phyloP scores from a whole-genome alignment of 2,113 vertebrate species.

The Herpetotheres cachinnans region DNA sequence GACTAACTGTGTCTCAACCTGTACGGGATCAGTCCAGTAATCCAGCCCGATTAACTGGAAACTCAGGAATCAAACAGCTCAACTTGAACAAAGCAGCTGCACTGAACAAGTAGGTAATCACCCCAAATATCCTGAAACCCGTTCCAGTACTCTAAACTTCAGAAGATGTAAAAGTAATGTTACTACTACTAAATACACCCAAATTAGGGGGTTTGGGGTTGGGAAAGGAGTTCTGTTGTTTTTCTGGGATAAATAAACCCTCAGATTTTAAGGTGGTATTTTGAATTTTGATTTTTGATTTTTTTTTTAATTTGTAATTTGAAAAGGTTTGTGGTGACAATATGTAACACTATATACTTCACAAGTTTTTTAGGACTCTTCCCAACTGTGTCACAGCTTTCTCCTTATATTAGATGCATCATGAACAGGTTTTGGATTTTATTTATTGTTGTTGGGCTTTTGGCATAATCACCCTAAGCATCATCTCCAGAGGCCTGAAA shows the following conservation, averaged over 20 bases:
- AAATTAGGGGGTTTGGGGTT: background rate
- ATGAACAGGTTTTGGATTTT: background rate
- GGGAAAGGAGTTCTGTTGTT: background rate
- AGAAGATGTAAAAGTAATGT: background rate
- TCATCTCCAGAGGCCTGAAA: background rate
- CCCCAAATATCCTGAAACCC: background rate
- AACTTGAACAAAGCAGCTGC: background rate
- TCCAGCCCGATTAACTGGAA: background rate
- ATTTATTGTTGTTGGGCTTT: background rate
- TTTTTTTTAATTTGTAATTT: background rate
- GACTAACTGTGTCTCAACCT: background rate
- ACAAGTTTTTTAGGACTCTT: background rate
- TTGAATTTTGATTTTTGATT: background rate
- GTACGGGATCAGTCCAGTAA: background rate
- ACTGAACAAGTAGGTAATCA: background rate
- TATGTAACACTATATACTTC: background rate
- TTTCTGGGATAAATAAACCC: background rate
- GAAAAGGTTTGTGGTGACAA: background rate
- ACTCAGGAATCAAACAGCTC: background rate
- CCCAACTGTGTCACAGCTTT: background rate
- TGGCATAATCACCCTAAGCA: background rate
- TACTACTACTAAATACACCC: background rate
- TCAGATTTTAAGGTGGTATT: rapidly evolving
- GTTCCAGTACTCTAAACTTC: background rate
- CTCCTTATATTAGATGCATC: background rate